Percentiles rank a stretch among this genome's conserved stretches.
These are phyloP conservation scores for Carollia perspicillata DNA, from an alignment of 2,113 vertebrate species.

Conservation along the genomic window DNA sequence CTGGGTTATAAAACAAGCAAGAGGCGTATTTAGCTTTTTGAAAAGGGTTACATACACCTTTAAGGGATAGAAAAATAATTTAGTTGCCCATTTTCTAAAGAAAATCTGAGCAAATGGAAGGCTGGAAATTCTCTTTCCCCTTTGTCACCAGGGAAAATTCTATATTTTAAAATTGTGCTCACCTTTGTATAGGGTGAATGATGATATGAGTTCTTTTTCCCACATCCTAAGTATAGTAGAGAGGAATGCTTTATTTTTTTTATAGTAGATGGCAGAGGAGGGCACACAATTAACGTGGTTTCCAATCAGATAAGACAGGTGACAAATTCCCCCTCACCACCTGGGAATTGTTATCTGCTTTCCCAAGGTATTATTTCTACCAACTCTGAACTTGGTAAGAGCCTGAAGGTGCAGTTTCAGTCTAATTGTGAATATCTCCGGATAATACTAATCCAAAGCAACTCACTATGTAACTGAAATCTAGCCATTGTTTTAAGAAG, in stretches of 20 bases:
- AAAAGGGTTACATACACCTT: not conserved
- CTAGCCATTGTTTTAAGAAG: not conserved
- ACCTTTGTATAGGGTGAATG: not conserved
- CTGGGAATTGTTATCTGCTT: not conserved
- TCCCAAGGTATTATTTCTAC: not conserved
- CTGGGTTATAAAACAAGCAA: not conserved
- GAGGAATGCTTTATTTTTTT: not conserved
- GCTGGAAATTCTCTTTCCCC: not conserved
- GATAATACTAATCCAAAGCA: not conserved
- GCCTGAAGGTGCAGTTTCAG: not conserved
- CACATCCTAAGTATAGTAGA: not conserved
- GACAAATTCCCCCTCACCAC: not conserved
- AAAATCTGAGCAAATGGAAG: not conserved
- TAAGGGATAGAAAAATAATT: not conserved
- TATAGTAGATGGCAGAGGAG: not conserved
- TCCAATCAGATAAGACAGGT: not conserved
- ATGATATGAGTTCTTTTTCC: not conserved
- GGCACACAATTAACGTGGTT: not conserved
- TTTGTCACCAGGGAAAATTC: not conserved
- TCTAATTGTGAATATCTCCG: not conserved
- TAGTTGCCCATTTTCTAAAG: not conserved
- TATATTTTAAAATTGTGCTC: not conserved
- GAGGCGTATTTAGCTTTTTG: not conserved
- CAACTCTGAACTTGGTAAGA: not conserved
- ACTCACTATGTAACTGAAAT: not conserved